Evolutionary conservation across 2,113 vertebrate genomes (phyloP), one percentile per base, ranked within the genome.

Genomic region (Melanostigma gelatinosum): DNA sequence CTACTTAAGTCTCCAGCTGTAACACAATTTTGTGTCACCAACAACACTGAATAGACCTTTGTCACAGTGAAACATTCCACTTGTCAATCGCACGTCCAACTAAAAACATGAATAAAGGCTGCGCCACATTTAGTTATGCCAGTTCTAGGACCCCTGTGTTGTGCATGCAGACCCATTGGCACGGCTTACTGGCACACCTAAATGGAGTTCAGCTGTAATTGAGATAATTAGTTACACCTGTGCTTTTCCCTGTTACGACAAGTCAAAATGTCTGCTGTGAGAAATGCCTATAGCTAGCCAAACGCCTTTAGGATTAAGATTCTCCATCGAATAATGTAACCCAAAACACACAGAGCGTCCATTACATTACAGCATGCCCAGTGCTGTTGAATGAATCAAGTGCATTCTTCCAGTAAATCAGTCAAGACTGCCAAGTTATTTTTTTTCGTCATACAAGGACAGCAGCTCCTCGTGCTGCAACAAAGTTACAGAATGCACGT

Each of bases 341-440:
- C 58, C 48, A 67, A 54, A 85, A 57, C 15, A 46, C 13, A 77
- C 54, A 42, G 16, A 34, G 15, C 15, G 9, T 34, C n/a, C 3
- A 22, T 27, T 54, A 55, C 68, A 79, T 16, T 13, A 34, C 32
- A 62, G 15, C 40, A 73, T 42, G 16, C 16, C 0, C 20, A 46
- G 29, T 15, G 57, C 62, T 40, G 46, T 9, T 83, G 62, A 86
- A 72, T 63, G 50, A 84, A 74, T 77, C 40, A 77, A 67, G 40
- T 77, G 3, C 1, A 44, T 63, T 81, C 52, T 88, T 91, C 84
- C 83, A 80, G 86, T 82, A 90, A 92, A 36, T 82, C 46, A 0
- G 11, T 66, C 40, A 4, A 9, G 46, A 36, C 67, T 81, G 86
- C 79, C 83, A 90, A 82, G 66, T 78, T 50, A 18, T 38, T 55